Base-by-base conservation (phyloP, 2,113 vertebrate species). In the Hippopotamus amphibius region DNA sequence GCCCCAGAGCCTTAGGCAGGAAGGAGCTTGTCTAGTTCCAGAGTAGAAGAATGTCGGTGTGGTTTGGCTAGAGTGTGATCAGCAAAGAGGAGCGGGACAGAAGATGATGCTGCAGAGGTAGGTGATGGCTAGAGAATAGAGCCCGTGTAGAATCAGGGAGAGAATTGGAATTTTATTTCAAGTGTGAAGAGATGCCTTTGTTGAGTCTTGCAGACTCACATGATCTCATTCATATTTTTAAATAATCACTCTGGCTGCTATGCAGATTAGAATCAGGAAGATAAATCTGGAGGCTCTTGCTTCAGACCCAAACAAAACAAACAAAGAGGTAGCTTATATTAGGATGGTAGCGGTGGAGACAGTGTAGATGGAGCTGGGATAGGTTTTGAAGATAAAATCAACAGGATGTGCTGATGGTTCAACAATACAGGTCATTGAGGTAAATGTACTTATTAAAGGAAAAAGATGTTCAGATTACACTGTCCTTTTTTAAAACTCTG, bases 171-270 rank as follows among this genome's bases (percentile, higher is more conserved):
- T 71, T 37, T 24, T 57, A 55, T 26, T 77, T 88, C 79, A 26
- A 69, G 82, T n/a, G 33, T 48, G 48, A 69, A 59, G 33, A 80
- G 71, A 37, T 53, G 48, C 16, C 71, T 96, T 66, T 79, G 93
- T 87, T 86, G 93, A 50, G 53, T 95, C 95, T 93, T 96, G 85
- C 76, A 88, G 46, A 65, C 46, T 59, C 82, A 63, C 79, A 85
- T 77, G 92, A 96, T 95, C 94, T 96, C 86, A 93, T 94, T 96
- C 66, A 55, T 66, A 84, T 90, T 93, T 93, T 96, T 41, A 90
- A 93, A 65, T 93, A 81, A 88, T 90, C 69, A 53, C 89, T 69
- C 89, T 11, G 28, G 71, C 86, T 93, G 65, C 71, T 22, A 2
- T 33, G 76, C 33, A 76, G 96, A 94, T 68, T 72, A 30, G 46